Evolutionary conservation across 2,888 invertebrate genomes (phyloP).

Genomic region (Macaria liturata): DNA sequence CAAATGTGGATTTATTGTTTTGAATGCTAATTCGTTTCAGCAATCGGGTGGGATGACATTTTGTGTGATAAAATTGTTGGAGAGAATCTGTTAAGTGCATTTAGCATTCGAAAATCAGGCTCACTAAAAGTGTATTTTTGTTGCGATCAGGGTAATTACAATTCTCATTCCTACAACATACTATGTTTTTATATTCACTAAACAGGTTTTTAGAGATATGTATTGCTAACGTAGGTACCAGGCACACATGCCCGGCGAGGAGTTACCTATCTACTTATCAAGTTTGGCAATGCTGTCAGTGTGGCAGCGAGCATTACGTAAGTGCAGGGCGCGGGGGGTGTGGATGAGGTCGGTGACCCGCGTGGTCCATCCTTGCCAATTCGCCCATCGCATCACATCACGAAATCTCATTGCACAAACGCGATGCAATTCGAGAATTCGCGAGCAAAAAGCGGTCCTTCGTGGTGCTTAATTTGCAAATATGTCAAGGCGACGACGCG

Average conservation of each 20-base stretch:
- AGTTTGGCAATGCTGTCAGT: constrained; percentile 65
- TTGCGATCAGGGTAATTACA: no score
- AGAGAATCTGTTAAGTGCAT: no score
- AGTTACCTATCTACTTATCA: constrained; percentile 40
- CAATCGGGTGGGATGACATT: no score
- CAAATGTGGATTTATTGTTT: constrained; percentile 3
- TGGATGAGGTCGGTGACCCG: constrained; percentile 71
- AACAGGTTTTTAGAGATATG: no score
- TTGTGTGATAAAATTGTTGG: no score
- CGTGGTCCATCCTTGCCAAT: constrained; percentile 77
- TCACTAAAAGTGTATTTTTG: no score
- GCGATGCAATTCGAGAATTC: constrained; percentile 49
- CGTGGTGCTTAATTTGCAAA: constrained; percentile 42
- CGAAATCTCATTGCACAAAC: constrained; percentile 74
- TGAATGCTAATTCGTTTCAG: constrained; percentile 15
- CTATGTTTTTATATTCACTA: no score
- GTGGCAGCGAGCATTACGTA: constrained; percentile 76
- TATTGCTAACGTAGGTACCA: constrained; percentile 39
- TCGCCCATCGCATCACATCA: constrained; percentile 75
- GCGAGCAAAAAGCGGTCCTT: constrained; percentile 49
- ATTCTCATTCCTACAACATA: no score
- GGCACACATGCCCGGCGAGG: constrained; percentile 58
- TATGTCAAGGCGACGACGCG: constrained; percentile 51
- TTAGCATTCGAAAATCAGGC: no score
- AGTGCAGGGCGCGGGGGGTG: constrained; percentile 53